Percentiles rank a stretch among this genome's conserved stretches.
phyloP scores from a whole-genome alignment of 2,888 invertebrate genomes.

The Mythimna loreyi region DNA sequence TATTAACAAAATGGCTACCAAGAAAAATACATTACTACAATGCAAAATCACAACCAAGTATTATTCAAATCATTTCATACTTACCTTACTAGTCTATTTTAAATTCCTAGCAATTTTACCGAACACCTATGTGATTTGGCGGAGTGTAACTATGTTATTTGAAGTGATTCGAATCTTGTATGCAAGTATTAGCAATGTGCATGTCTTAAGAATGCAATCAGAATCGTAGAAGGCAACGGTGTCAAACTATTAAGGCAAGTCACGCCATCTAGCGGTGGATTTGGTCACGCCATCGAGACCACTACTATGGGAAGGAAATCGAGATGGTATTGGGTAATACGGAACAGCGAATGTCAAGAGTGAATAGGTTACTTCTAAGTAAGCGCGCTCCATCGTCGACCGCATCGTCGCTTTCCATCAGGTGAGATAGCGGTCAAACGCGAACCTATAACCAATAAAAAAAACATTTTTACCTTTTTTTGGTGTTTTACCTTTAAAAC shows the following conservation, averaged over 20 bases:
- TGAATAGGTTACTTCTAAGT: no score
- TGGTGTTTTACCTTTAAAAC: no score
- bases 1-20: background rate
- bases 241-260: constrained; percentile 77
- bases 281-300: constrained; percentile 71
- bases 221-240: constrained; percentile 69
- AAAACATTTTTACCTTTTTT: no score
- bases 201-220: constrained; percentile 72
- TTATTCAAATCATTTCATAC: constrained; percentile 8
- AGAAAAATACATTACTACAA: constrained; percentile 2
- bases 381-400: no score
- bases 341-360: no score
- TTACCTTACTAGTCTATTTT: background rate
- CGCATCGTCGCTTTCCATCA: no score
- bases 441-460: no score
- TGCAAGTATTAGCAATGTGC: constrained; percentile 49
- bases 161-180: constrained; percentile 43
- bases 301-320: constrained; percentile 61
- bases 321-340: background rate
- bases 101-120: constrained; percentile 28
- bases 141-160: constrained; percentile 25
- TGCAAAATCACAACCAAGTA: constrained; percentile 7
- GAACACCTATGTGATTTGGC: constrained; percentile 26
- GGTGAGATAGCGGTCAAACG: no score
- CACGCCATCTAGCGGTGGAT: constrained; percentile 76